Evolutionary conservation across 2,888 invertebrate genomes (phyloP).

Genomic region (Gisinianus flammeolus): DNA sequence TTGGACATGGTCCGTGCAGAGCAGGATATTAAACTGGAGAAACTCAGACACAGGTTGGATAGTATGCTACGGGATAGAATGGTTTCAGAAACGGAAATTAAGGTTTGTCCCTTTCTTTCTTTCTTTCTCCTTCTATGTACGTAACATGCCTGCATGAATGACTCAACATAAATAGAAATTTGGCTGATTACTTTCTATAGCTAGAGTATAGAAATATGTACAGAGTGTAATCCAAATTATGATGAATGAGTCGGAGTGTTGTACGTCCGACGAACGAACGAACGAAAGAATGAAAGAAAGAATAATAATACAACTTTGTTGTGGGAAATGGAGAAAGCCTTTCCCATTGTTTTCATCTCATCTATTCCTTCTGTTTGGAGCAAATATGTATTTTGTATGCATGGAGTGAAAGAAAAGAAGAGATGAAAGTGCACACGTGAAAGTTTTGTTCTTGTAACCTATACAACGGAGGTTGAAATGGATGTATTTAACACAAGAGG

Average conservation of each 20-base stretch:
- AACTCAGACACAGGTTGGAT: conserved; percentile 26
- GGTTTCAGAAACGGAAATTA: conserved; percentile 37
- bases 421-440: neutral
- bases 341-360: no score
- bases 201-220: no score
- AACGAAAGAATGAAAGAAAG: no score
- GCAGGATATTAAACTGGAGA: conserved; percentile 34
- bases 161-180: neutral
- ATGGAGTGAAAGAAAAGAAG: neutral
- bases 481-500: neutral
- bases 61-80: conserved; percentile 26
- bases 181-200: neutral
- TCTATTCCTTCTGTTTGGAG: no score
- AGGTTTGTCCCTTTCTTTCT: conserved; percentile 29
- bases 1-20: conserved; percentile 29
- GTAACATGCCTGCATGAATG: neutral
- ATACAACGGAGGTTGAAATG: neutral
- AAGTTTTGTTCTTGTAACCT: neutral
- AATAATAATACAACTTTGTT: no score
- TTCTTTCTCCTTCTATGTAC: neutral
- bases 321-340: no score
- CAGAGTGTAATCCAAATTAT: no score
- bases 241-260: conserved; percentile 1
- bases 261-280: no score
- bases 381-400: no score